Conservation (phyloP, 2,888 invertebrate genomes). For the Ypsolopha sequella region DNA sequence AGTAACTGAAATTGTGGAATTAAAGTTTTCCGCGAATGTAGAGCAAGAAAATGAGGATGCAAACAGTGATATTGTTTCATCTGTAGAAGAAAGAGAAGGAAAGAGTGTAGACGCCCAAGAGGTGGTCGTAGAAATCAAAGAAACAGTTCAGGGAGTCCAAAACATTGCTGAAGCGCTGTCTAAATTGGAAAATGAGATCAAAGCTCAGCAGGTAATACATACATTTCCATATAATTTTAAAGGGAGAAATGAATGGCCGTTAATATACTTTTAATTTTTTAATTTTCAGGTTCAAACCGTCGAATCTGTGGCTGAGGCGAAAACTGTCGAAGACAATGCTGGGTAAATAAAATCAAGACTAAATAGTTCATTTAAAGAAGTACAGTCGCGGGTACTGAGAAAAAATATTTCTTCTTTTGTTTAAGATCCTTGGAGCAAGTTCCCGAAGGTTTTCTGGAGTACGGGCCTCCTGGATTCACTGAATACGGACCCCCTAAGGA, state of each 20-base stretch:
- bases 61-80: constrained; percentile 10
- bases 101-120: constrained; percentile 9
- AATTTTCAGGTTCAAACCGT: constrained; percentile 17
- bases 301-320: constrained; percentile 20
- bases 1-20: constrained; percentile 5
- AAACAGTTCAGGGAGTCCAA: constrained; percentile 22
- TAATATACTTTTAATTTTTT: not conserved
- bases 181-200: constrained; percentile 37
- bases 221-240: constrained; percentile 12
- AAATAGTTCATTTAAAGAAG: constrained; percentile 2
- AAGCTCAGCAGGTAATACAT: constrained; percentile 31
- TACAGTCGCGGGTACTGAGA: not conserved
- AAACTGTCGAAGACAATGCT: constrained; percentile 19
- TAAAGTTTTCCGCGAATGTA: constrained; percentile 4
- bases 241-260: not conserved
- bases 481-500: constrained; percentile 56
- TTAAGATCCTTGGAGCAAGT: constrained; percentile 26
- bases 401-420: not conserved
- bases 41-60: constrained; percentile 13
- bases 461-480: constrained; percentile 57
- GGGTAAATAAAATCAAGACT: constrained; percentile 23
- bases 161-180: constrained; percentile 41
- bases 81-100: constrained; percentile 10
- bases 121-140: constrained; percentile 12
- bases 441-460: constrained; percentile 57